A percentile compares a stretch with the other conserved stretches of the same genome.
Conservation (phyloP, 2,888 invertebrate genomes). For the Galerucella calmariensis region DNA sequence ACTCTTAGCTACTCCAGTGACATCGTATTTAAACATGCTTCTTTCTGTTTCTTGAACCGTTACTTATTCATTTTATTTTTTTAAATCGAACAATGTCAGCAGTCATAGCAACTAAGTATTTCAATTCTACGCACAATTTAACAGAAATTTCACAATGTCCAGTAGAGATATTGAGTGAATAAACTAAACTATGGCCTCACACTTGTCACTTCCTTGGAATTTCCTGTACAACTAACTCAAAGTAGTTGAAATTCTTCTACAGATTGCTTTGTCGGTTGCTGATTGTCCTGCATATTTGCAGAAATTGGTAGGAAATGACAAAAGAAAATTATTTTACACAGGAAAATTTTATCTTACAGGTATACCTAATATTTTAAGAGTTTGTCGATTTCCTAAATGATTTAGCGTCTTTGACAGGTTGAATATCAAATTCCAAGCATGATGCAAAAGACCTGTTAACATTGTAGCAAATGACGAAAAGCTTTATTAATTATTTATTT, state of each 20-base stretch:
- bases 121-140: conserved; percentile 6
- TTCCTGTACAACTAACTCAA: conserved; percentile 10
- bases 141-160: conserved; percentile 10
- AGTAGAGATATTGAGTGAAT: conserved; percentile 5
- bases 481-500: conserved; percentile 5
- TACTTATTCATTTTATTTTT: neutral
- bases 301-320: conserved; percentile 19
- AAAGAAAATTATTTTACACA: neutral
- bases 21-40: neutral
- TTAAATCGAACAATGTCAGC: neutral
- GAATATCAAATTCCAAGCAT: neutral
- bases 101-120: neutral
- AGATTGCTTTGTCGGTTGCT: conserved; percentile 6
- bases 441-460: neutral
- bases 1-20: no score
- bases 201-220: conserved; percentile 21
- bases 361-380: no score
- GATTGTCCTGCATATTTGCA: conserved; percentile 18
- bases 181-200: conserved; percentile 12
- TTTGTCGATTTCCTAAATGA: no score
- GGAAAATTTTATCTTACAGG: no score
- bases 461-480: neutral
- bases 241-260: conserved; percentile 20
- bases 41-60: neutral
- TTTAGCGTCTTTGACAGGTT: neutral